Percentiles rank a stretch among this genome's conserved stretches.
Conservation (phyloP, 1,140 invertebrate genomes). For the Megalopta genalis region DNA sequence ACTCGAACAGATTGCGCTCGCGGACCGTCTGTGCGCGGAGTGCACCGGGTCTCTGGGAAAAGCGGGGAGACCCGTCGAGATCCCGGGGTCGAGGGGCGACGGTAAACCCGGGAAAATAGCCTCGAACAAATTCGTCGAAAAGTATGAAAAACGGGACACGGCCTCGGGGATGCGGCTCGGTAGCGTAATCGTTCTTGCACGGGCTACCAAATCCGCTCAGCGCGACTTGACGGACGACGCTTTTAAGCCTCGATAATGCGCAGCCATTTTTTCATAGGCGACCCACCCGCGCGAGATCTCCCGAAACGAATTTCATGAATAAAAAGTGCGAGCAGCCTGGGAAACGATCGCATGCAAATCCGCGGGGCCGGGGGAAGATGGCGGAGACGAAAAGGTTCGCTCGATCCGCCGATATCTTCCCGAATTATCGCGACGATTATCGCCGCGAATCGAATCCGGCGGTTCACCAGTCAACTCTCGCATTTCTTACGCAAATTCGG, state of each 20-base stretch:
- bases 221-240: slow-evolving; percentile 52
- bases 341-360: not conserved
- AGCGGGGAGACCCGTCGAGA: no score
- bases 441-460: not conserved
- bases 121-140: slow-evolving; percentile 32
- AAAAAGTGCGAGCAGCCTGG: slow-evolving; percentile 20
- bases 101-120: not conserved
- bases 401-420: not conserved
- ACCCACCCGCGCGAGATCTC: slow-evolving; percentile 18
- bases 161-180: not conserved
- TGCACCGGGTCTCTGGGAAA: no score
- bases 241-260: slow-evolving; percentile 60
- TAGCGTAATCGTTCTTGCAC: slow-evolving; percentile 34
- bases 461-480: not conserved
- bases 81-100: no score
- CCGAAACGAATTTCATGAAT: slow-evolving; percentile 45
- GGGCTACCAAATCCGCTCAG: slow-evolving; percentile 51
- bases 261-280: slow-evolving; percentile 43
- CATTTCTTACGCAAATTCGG: not conserved
- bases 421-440: not conserved
- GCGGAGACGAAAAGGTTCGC: not conserved
- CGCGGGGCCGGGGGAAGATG: not conserved
- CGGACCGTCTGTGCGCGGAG: no score
- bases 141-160: slow-evolving; percentile 28
- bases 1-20: not conserved